Base-by-base conservation (phyloP, 2,888 invertebrate species). In the Hyppa rectilinea region DNA sequence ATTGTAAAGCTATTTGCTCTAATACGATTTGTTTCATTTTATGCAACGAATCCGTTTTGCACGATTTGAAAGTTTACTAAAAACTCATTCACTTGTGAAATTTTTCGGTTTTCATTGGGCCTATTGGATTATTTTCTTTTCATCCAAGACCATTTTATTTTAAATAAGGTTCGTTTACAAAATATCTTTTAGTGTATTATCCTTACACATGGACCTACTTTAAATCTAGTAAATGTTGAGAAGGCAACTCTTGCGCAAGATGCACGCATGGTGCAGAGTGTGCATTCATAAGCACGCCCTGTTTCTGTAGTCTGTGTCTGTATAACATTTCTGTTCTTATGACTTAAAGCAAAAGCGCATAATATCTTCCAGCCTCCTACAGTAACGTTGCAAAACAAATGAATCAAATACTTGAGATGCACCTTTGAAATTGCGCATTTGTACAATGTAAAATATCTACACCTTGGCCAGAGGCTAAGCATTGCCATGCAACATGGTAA, bases 41-140 rank as follows among this genome's bases (percentile, higher is more conserved):
- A 85, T 83, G 81, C 83, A 85, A 83, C 80, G 68, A 81, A 80
- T 87, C 77, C 59, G 87, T 85, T 86, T 85, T 73, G 84, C 85
- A 85, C 87, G 87, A 86, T 72, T 86, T 71, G 67, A 71, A 83
- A 80, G 77, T 77, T 71, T 61, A 38, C 43, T 29, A 53, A 64
- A 75, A 76, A 75, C 52, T 66, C 20, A 56, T 64, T 72, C 45
- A 23, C 23, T 68, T 75, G 58, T 45, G 38, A 75, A 75, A 77
- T 59, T 23, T 58, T 64, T 64, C 26, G 20, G 20, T 40, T 43
- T 62, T 66, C n/a, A 58, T 56, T 61, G 1, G 20, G 23, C 6
- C 10, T 50, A n/a, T 47, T 58, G n/a, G n/a, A 40, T 50, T 38
- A 9, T 52, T 62, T 47, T 5, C 40, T 55, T 53, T 53, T 34